Evolutionary conservation across 23 tunicate genomes (phyloP), one percentile per base, ranked within the genome.

Genomic region (Styela clava): DNA sequence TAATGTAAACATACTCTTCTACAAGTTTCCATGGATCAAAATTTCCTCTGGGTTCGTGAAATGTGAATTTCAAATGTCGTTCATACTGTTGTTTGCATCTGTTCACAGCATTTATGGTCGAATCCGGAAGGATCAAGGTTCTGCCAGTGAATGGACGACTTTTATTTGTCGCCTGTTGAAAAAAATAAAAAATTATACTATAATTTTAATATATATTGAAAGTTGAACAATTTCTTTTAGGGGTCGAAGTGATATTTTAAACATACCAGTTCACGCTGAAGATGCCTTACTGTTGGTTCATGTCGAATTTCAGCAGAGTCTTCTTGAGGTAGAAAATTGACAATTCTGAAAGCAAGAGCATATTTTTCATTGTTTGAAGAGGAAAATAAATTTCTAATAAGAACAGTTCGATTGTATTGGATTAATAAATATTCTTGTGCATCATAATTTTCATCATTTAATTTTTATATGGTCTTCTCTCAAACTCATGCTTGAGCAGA

Each of bases 11-110:
- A 33, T 52, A 76, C 81, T 81, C 86, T 22, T 85, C 70, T 31
- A 85, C 95, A 24, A 89, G 64, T 33, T 85, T 85, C 95, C 95
- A 89, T 37, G 95, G 95, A 52, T 89, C 68, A 69, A 89, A 89
- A 33, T 77, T 80, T 1, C 89, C 95, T 33, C 72, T 81, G 28
- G 88, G 83, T 65, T 89, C 86, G 44, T 89, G 95, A 67, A 73
- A 76, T 1, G 73, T 52, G 30, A 44, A 26, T 28, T 85, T 63
- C 2, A 89, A 74, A 68, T 80, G 83, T 9, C 81, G 35, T 3
- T 68, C 65, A 51, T 64, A 79, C 2, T 81, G 34, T n/a, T 61
- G 52, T 33, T 74, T 85, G 65, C 83, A 71, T 68, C 62, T 23
- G 21, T 26, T 20, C 2, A 89, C 44, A 32, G 88, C 74, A 0